phyloP scores from a whole-genome alignment of 2,113 vertebrate genomes.

The Festucalex cinctus region DNA sequence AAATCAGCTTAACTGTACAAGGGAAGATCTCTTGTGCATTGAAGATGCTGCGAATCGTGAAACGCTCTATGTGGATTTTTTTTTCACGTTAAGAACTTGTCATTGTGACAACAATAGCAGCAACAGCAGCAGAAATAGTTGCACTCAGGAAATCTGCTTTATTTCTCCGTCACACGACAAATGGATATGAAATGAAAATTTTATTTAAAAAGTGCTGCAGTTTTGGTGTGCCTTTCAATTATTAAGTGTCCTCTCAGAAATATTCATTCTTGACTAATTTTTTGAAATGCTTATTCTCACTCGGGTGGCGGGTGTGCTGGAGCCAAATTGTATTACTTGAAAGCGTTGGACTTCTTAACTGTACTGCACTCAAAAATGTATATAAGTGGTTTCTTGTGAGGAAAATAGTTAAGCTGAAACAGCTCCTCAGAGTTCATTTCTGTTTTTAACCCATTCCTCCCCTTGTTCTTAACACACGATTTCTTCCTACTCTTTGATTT shows the following conservation, averaged over 20 bases:
- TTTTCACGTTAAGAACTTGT: neutral
- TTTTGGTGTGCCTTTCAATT: neutral
- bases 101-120: neutral
- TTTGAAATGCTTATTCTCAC: no score
- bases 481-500: constrained; percentile 6
- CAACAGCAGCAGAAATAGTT: neutral
- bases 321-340: neutral
- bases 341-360: neutral
- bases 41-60: neutral
- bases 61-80: neutral
- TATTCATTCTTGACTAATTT: no score
- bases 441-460: neutral
- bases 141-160: neutral
- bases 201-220: neutral
- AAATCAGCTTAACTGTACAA: neutral
- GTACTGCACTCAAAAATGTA: neutral
- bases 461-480: neutral
- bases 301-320: no score
- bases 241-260: no score
- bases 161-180: neutral
- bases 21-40: neutral
- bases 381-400: neutral
- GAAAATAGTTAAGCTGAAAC: neutral
- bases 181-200: neutral
- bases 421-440: neutral